phyloP scores from a whole-genome alignment of 2,113 vertebrate species.

The Eudyptes chrysolophus region DNA sequence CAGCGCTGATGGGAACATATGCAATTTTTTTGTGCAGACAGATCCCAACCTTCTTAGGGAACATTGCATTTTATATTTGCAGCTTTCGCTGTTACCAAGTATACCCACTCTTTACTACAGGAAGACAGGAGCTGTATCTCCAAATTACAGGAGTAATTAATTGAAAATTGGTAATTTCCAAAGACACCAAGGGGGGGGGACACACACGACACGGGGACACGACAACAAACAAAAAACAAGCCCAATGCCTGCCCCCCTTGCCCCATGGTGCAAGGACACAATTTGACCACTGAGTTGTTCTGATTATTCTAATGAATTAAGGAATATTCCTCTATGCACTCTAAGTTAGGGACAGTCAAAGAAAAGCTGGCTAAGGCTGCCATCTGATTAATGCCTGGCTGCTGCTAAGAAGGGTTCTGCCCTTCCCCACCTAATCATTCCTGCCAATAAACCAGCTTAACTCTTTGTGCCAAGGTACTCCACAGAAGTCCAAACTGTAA shows the following conservation, averaged over 20 bases:
- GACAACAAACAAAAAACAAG: not conserved
- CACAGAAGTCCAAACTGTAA: not conserved
- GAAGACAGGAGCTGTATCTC: not conserved
- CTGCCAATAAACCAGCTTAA: not conserved
- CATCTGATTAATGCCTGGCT: not conserved
- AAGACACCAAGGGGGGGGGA: not conserved
- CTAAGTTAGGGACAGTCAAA: not conserved
- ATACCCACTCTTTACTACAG: not conserved
- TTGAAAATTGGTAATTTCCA: not conserved
- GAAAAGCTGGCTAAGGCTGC: not conserved
- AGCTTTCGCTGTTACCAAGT: not conserved
- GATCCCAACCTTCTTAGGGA: not conserved
- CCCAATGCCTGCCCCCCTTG: rapidly evolving
- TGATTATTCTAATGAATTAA: not conserved
- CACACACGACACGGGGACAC: too few relatives aligned
- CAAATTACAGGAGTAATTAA: not conserved
- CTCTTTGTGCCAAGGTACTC: not conserved
- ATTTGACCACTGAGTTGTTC: not conserved
- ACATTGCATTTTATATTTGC: not conserved
- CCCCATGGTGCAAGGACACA: not conserved
- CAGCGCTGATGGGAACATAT: rapidly evolving
- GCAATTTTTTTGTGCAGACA: not conserved
- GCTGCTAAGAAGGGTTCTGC: not conserved
- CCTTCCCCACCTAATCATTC: not conserved
- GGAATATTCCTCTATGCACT: not conserved